Conservation (phyloP, 92 coral and sea anemone genomes). For the Diadumene lineata region DNA sequence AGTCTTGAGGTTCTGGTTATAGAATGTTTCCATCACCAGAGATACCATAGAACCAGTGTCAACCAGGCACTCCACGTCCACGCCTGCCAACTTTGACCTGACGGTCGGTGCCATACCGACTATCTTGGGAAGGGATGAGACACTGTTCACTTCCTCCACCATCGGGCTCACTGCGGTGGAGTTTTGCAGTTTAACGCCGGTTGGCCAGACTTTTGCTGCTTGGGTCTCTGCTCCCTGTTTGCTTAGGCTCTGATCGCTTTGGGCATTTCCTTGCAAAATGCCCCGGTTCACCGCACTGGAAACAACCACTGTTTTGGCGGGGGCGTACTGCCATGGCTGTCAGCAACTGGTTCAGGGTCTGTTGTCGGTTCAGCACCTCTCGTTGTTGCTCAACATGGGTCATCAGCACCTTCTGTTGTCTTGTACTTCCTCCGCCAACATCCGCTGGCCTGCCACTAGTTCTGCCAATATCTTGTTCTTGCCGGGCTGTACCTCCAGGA, state of each 20-base stretch:
- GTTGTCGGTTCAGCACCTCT: slow-evolving; percentile 10
- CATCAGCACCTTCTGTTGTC: slow-evolving; percentile 17
- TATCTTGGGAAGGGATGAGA: slow-evolving; percentile 17
- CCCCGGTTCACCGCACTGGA: slow-evolving; percentile 20
- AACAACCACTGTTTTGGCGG: slow-evolving; percentile 3
- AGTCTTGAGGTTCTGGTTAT: slow-evolving; percentile 27
- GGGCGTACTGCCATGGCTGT: not conserved
- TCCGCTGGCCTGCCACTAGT: slow-evolving; percentile 23
- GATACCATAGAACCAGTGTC: slow-evolving; percentile 61
- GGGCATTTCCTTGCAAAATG: slow-evolving; percentile 27
- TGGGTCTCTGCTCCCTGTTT: not conserved
- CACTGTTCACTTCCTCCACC: slow-evolving; percentile 31
- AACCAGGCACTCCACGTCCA: slow-evolving; percentile 38
- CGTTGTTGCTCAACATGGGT: not conserved
- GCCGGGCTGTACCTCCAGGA: not conserved
- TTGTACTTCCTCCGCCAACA: slow-evolving; percentile 24
- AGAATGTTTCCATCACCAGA: slow-evolving; percentile 47
- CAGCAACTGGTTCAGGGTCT: slow-evolving; percentile 3
- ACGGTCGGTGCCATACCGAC: slow-evolving; percentile 29
- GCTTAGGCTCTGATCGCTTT: not conserved
- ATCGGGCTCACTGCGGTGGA: slow-evolving; percentile 45
- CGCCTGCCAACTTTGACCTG: slow-evolving; percentile 39
- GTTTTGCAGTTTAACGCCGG: slow-evolving; percentile 29
- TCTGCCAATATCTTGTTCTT: not conserved
- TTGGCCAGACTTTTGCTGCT: not conserved